Conservation (phyloP, 2,797 vertebrate genomes). For the Fistularia tabacaria region DNA sequence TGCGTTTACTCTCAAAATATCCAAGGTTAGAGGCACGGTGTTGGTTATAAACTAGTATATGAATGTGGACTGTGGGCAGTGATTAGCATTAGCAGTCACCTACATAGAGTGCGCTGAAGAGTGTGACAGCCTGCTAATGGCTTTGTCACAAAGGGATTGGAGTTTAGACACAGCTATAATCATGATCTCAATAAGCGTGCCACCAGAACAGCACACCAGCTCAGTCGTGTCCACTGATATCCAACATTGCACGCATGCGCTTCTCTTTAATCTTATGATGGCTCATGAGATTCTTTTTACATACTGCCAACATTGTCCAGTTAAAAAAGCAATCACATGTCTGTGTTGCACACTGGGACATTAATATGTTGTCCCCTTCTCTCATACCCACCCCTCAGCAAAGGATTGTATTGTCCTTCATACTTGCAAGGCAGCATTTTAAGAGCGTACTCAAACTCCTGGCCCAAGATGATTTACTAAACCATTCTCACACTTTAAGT, state of each 20-base stretch:
- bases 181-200: conserved; percentile 67
- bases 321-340: too few relatives aligned
- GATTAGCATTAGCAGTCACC: conserved; percentile 65
- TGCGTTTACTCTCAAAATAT: conserved; percentile 21
- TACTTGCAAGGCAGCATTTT: too few relatives aligned
- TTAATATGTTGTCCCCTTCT: too few relatives aligned
- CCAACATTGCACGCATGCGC: conserved; percentile 49
- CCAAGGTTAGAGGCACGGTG: conserved; percentile 45
- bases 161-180: conserved; percentile 74
- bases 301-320: conserved; percentile 31
- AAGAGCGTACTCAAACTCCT: too few relatives aligned
- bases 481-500: conserved; percentile 63
- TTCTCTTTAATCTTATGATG: conserved; percentile 51
- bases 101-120: conserved; percentile 55
- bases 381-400: too few relatives aligned
- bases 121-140: conserved; percentile 71
- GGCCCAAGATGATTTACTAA: conserved; percentile 40
- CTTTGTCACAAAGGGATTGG: conserved; percentile 68
- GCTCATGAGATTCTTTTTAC: conserved; percentile 50
- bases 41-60: conserved; percentile 43
- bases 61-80: conserved; percentile 55
- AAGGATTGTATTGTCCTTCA: too few relatives aligned
- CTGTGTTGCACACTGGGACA: too few relatives aligned
- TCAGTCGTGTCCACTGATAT: conserved; percentile 60
- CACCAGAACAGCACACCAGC: conserved; percentile 52